phyloP scores from a whole-genome alignment of 2,113 vertebrate species.

The Elephas maximus region DNA sequence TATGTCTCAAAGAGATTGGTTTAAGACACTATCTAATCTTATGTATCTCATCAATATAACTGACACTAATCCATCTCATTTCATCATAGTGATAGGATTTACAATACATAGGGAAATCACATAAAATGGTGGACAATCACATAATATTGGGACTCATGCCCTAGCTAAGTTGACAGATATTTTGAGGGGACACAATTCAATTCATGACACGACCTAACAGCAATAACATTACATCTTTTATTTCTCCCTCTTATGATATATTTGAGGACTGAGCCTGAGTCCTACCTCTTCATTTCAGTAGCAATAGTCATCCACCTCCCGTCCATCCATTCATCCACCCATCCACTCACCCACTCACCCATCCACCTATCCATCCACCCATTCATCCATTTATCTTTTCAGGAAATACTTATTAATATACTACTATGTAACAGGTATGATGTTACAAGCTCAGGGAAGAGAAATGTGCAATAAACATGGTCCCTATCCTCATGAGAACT shows the following conservation, averaged over 20 bases:
- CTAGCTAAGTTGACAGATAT: too few species aligned
- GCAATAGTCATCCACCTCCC: too few species aligned
- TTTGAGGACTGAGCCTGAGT: neutral
- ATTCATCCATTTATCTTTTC: neutral
- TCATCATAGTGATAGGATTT: too few species aligned
- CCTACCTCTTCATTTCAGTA: neutral
- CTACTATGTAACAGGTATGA: neutral
- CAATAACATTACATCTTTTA: neutral
- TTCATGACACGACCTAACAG: neutral
- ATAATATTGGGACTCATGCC: too few species aligned
- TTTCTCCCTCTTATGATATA: neutral
- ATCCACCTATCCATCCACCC: neutral
- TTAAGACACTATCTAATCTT: too few species aligned
- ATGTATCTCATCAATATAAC: too few species aligned
- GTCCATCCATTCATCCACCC: neutral
- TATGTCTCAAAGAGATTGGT: too few species aligned
- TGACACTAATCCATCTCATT: too few species aligned
- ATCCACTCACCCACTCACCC: neutral
- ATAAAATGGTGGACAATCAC: too few species aligned
- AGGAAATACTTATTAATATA: neutral
- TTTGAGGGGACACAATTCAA: too few species aligned
- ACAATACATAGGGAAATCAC: too few species aligned
- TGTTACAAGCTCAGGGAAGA: neutral
- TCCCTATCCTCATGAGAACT: neutral
- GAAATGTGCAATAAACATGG: neutral